These are phyloP conservation scores for Aphrophora alni DNA, from an alignment of 2,888 invertebrate species.

Conservation along the genomic window DNA sequence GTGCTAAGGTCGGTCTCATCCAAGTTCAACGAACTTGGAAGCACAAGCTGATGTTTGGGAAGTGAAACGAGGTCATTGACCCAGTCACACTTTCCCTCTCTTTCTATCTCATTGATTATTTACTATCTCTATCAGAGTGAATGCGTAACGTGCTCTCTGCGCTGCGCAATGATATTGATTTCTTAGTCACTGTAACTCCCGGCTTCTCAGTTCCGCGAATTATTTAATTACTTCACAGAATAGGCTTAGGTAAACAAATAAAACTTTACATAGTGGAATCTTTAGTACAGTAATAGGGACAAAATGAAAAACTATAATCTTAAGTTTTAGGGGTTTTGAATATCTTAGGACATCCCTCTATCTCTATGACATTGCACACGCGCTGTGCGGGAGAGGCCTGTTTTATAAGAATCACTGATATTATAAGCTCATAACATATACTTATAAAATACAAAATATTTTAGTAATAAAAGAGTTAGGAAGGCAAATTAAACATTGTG, in stretches of 20 bases:
- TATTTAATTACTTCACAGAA: not conserved
- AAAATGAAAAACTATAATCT: no score
- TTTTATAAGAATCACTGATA: no score
- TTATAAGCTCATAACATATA: no score
- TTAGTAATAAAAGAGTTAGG: no score
- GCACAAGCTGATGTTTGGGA: slow-evolving; percentile 7
- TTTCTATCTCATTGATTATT: slow-evolving; percentile 9
- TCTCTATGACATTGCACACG: no score
- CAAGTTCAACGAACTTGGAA: not conserved
- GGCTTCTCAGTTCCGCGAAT: not conserved
- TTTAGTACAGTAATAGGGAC: no score
- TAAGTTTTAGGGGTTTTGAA: no score
- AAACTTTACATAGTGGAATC: no score
- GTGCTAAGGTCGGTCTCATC: not conserved
- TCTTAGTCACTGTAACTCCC: not conserved
- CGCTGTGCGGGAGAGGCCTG: no score
- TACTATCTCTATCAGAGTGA: not conserved
- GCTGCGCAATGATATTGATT: not conserved
- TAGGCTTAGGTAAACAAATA: not conserved
- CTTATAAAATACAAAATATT: no score
- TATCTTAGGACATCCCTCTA: no score
- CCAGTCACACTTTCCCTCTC: slow-evolving; percentile 9
- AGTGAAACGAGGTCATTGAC: not conserved
- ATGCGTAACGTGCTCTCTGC: not conserved
- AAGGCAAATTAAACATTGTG: no score